Conservation (phyloP, 2,888 invertebrate species). For the Acleris laterana region DNA sequence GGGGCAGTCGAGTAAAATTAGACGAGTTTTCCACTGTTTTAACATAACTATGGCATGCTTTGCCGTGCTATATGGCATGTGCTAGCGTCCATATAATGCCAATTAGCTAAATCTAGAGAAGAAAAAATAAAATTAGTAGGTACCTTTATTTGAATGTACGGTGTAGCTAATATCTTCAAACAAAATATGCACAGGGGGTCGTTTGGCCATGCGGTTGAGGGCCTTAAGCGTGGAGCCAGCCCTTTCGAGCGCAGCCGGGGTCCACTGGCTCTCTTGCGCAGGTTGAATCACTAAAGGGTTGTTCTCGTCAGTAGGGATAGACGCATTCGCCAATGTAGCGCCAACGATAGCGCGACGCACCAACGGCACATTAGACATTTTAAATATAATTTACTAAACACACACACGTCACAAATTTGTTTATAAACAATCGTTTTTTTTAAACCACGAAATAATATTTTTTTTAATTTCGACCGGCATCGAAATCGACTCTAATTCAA, state of each 20-base stretch:
- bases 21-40: too few species aligned
- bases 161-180: slow-evolving; percentile 85
- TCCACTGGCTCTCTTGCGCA: slow-evolving; percentile 70
- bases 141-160: slow-evolving; percentile 76
- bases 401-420: slow-evolving; percentile 6
- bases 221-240: slow-evolving; percentile 80
- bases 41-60: too few species aligned
- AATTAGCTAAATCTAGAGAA: too few species aligned
- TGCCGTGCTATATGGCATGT: too few species aligned
- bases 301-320: slow-evolving; percentile 42
- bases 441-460: neutral
- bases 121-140: neutral
- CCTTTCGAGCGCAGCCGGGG: slow-evolving; percentile 76
- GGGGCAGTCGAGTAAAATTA: too few species aligned
- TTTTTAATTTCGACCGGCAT: neutral
- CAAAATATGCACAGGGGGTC: slow-evolving; percentile 84
- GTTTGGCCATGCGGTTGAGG: slow-evolving; percentile 82
- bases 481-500: too few species aligned
- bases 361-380: slow-evolving; percentile 69
- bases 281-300: slow-evolving; percentile 55
- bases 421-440: neutral
- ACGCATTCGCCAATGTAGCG: slow-evolving; percentile 63
- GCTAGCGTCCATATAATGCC: too few species aligned
- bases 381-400: slow-evolving; percentile 29
- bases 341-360: slow-evolving; percentile 75